Percentiles rank a stretch among this genome's conserved stretches.
Conservation (phyloP, 2,888 invertebrate genomes). For the Leptopilina syphax region DNA sequence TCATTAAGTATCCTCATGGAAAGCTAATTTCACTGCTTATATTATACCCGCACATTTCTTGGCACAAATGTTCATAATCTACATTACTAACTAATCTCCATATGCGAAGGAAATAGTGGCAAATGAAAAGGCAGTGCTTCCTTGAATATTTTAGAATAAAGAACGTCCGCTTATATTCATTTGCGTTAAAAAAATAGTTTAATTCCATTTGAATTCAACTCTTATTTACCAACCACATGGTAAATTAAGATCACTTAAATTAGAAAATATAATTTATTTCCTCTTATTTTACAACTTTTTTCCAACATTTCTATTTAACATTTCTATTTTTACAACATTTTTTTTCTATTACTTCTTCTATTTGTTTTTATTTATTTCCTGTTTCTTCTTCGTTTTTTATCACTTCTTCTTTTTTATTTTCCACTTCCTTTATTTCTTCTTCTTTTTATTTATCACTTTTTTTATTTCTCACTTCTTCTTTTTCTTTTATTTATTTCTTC, state of each 20-base stretch:
- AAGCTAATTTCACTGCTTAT: neutral
- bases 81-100: constrained; percentile 5
- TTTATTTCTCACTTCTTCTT: too few relatives aligned
- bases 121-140: neutral
- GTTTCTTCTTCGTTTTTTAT: too few relatives aligned
- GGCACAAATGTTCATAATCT: constrained; percentile 12
- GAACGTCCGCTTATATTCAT: neutral
- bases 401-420: too few relatives aligned
- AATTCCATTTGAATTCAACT: too few relatives aligned
- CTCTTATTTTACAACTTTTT: neutral
- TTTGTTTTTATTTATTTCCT: neutral
- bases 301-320: too few relatives aligned
- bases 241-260: neutral
- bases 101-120: neutral
- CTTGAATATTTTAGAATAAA: constrained; percentile 7
- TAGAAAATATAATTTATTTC: neutral
- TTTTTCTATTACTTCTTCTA: too few relatives aligned
- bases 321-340: too few relatives aligned
- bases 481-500: too few relatives aligned
- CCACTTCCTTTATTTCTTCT: too few relatives aligned
- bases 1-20: neutral
- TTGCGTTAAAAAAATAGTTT: neutral
- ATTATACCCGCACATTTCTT: neutral
- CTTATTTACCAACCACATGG: too few relatives aligned
- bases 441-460: too few relatives aligned